phyloP scores from a whole-genome alignment of 1,140 invertebrate genomes.

The Acyrthosiphon pisum region DNA sequence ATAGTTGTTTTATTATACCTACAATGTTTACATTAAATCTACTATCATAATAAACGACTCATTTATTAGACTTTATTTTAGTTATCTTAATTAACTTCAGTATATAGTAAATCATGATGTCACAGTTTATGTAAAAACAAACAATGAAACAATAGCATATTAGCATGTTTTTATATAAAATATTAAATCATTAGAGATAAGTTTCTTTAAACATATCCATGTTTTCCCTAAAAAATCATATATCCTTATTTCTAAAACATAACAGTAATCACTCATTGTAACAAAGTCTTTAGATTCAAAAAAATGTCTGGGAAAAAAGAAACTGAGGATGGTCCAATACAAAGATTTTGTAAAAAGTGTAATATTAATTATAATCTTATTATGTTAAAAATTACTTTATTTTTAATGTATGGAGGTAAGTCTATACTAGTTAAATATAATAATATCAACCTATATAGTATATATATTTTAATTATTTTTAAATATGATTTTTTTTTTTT shows the following conservation, averaged over 20 bases:
- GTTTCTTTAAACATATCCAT: not conserved
- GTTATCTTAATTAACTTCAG: constrained; percentile 51
- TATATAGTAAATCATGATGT: constrained; percentile 51
- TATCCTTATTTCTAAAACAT: not conserved
- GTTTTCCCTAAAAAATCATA: not conserved
- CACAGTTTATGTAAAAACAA: constrained; percentile 42
- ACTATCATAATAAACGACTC: constrained; percentile 47
- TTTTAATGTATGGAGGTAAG: constrained; percentile 80
- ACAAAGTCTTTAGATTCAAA: not conserved
- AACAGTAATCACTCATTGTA: not conserved
- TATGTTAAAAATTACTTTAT: constrained; percentile 79
- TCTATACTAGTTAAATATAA: not conserved
- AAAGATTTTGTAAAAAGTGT: constrained; percentile 61
- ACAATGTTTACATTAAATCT: constrained; percentile 42
- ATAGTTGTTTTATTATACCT: constrained; percentile 51
- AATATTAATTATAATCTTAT: constrained; percentile 75
- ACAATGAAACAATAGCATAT: constrained; percentile 54
- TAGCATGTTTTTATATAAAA: not conserved
- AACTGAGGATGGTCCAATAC: constrained; percentile 2
- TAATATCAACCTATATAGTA: not conserved
- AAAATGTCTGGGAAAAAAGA: constrained; percentile 43
- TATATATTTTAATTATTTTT: constrained; percentile 13
- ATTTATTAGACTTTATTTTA: constrained; percentile 57
- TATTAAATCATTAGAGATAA: constrained; percentile 49
- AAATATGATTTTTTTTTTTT: constrained; percentile 45